Conservation (phyloP, 2,113 vertebrate genomes). For the Vulpes ferrilata region DNA sequence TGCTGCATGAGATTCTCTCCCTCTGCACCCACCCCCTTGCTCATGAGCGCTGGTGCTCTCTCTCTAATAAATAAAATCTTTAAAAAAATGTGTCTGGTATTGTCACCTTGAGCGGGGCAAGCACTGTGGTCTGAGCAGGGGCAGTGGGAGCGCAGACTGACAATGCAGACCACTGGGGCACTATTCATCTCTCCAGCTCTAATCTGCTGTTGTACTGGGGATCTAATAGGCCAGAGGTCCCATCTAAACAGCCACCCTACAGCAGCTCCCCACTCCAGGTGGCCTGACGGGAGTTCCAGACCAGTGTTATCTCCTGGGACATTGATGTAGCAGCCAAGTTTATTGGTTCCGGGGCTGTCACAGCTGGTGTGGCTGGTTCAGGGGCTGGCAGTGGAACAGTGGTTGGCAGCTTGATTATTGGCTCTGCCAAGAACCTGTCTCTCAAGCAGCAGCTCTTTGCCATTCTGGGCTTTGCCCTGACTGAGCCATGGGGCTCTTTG, state of each 20-base stretch:
- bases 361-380: not conserved
- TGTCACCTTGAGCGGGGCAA: too few species aligned
- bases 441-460: not conserved
- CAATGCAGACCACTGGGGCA: not conserved
- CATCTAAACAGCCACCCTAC: not conserved
- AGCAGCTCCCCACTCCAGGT: not conserved
- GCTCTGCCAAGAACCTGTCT: not conserved
- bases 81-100: too few species aligned
- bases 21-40: too few species aligned
- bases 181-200: not conserved
- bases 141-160: not conserved
- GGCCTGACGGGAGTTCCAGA: not conserved
- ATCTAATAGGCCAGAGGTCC: not conserved
- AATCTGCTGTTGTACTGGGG: not conserved
- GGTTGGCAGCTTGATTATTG: not conserved
- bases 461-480: not conserved
- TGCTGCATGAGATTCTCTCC: too few species aligned
- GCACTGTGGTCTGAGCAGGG: not conserved
- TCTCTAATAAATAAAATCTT: too few species aligned
- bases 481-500: not conserved
- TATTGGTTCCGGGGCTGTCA: not conserved
- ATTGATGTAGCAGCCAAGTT: too few species aligned
- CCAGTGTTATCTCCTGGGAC: not conserved
- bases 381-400: not conserved
- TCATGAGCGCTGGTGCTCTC: too few species aligned